phyloP scores from a whole-genome alignment of 2,113 vertebrate genomes.

The Ceyx cyanopectus region DNA sequence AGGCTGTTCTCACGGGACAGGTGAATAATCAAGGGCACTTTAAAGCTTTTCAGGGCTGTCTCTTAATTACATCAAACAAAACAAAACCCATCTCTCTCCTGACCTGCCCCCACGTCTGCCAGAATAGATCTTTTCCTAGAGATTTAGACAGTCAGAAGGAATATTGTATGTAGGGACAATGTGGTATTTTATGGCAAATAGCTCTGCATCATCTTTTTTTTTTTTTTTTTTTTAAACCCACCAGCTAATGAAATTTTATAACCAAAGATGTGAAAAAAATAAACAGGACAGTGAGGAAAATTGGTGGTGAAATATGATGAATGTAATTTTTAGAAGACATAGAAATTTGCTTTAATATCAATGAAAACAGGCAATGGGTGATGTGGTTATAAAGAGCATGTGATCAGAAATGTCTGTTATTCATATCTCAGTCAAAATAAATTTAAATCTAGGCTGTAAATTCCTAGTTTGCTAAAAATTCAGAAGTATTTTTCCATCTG shows the following conservation, averaged over 20 bases:
- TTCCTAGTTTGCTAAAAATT: constrained; percentile 55
- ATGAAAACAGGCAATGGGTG: constrained; percentile 23
- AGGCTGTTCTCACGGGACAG: not conserved
- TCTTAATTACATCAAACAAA: not conserved
- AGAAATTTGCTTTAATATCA: constrained; percentile 9
- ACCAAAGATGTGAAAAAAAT: constrained; percentile 30
- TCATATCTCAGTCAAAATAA: constrained; percentile 41
- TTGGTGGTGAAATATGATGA: not conserved
- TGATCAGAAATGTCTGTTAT: constrained; percentile 52
- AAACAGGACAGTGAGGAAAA: not conserved
- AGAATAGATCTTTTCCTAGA: not conserved
- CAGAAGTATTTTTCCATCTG: constrained; percentile 71
- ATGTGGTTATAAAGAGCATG: constrained; percentile 34
- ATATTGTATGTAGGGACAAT: not conserved
- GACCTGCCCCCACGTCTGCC: not conserved
- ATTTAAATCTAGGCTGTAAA: constrained; percentile 53
- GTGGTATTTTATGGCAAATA: not conserved
- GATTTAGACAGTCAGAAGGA: not conserved
- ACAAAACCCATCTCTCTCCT: not conserved
- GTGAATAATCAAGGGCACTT: not conserved
- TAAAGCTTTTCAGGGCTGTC: not conserved
- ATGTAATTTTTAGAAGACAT: not conserved
- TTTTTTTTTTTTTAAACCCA: not conserved
- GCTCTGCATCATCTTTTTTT: not conserved
- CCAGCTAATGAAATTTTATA: constrained; percentile 33